A percentile compares a stretch with the other conserved stretches of the same genome.
phyloP scores from a whole-genome alignment of 1,140 invertebrate genomes.

The Telenomus remus region DNA sequence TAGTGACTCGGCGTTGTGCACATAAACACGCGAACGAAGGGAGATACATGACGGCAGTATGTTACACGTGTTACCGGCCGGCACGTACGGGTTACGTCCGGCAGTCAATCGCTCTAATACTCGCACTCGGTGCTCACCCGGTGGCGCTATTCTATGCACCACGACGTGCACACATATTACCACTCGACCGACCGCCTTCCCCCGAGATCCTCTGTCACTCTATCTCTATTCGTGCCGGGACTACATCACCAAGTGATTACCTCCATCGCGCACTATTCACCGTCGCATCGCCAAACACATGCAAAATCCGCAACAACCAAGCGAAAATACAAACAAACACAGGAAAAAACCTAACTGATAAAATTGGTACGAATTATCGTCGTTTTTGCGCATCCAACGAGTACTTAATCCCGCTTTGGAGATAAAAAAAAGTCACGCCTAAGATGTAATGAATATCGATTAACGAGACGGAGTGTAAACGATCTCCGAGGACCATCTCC shows the following conservation, averaged over 20 bases:
- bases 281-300: conserved; percentile 36
- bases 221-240: conserved; percentile 62
- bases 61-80: conserved; percentile 74
- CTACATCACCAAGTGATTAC: conserved; percentile 74
- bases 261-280: conserved; percentile 62
- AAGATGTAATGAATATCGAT: too few relatives aligned
- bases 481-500: conserved; percentile 13
- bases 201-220: conserved; percentile 45
- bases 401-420: too few relatives aligned
- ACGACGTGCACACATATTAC: conserved; percentile 52
- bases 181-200: conserved; percentile 15
- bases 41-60: conserved; percentile 73
- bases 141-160: conserved; percentile 55
- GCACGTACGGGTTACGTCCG: conserved; percentile 74
- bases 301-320: conserved; percentile 12
- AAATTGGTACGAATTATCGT: too few relatives aligned
- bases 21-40: conserved; percentile 67
- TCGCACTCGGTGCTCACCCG: conserved; percentile 61
- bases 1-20: conserved; percentile 60
- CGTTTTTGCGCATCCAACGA: too few relatives aligned
- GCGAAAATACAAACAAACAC: not conserved
- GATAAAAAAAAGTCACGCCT: too few relatives aligned
- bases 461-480: conserved; percentile 9
- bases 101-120: conserved; percentile 75
- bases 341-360: too few relatives aligned